Percentiles rank a stretch among this genome's conserved stretches.
These are phyloP conservation scores for Ageneiosus marmoratus DNA, from an alignment of 2,113 vertebrate genomes.

Conservation along the genomic window DNA sequence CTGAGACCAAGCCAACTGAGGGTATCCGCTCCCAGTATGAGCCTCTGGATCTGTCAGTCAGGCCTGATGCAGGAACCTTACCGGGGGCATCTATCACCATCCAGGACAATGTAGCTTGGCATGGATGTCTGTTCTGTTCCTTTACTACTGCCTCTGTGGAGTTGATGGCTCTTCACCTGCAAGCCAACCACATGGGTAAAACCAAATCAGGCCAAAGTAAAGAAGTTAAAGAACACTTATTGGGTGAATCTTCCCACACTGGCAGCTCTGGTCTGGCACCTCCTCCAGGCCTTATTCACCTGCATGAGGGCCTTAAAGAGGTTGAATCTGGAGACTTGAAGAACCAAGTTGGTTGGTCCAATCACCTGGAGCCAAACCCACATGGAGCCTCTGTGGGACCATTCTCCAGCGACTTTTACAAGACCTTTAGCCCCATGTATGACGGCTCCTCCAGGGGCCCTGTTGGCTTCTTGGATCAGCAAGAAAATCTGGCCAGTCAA, in stretches of 20 bases:
- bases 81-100: slow-evolving; percentile 90
- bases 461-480: slow-evolving; percentile 75
- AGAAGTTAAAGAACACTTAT: slow-evolving; percentile 76
- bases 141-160: slow-evolving; percentile 95
- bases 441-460: slow-evolving; percentile 74
- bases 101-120: slow-evolving; percentile 94
- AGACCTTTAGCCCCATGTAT: slow-evolving; percentile 85
- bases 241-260: slow-evolving; percentile 67
- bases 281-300: slow-evolving; percentile 70
- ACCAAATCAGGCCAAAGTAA: slow-evolving; percentile 78
- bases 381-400: slow-evolving; percentile 71
- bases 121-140: slow-evolving; percentile 94
- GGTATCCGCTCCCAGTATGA: slow-evolving; percentile 86
- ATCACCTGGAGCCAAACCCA: slow-evolving; percentile 78
- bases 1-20: slow-evolving; percentile 73
- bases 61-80: slow-evolving; percentile 87
- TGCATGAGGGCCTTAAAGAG: slow-evolving; percentile 66
- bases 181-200: slow-evolving; percentile 93
- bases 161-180: slow-evolving; percentile 95
- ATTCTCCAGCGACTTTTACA: slow-evolving; percentile 92
- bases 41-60: slow-evolving; percentile 90
- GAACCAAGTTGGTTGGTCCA: slow-evolving; percentile 76
- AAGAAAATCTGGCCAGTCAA: slow-evolving; percentile 73
- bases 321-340: slow-evolving; percentile 80
- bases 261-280: slow-evolving; percentile 70